Evolutionary conservation across 2,888 invertebrate species (phyloP), one percentile per base, ranked within the genome.

Genomic region (Meteorus colon): DNA sequence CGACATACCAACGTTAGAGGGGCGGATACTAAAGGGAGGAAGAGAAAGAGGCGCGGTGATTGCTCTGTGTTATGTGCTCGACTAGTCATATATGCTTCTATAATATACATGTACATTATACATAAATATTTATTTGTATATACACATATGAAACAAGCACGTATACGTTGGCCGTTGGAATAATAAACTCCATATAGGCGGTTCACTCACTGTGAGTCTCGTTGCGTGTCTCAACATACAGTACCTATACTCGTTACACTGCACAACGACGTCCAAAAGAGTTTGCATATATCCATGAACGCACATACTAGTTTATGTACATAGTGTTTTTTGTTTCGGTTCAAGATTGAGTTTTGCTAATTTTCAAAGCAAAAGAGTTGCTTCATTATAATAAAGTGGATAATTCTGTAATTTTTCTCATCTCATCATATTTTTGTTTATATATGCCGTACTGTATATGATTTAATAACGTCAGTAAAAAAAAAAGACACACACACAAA

Each of bases 1-100:
- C 74, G 62, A 69, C 74, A 48, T 67, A 74, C 74, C 67, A 67
- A n/a, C 60, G 45, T 59, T 59, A 34, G 65, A 16, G 24, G 34
- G 34, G 65, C 19, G 37, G 16, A 37, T n/a, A 55, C 55, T 19
- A 37, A 19, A 19, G 6, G 12, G n/a, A 63, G 63, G 14, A n/a
- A 41, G 66, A 45, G 45, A 45, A n/a, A 27, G 67, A 12, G 19
- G 16, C 45, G 27, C 14, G 24, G 41, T 27, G 48, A 45, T 67
- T n/a, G 45, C 67, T 31, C 67, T 27, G 48, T 67, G 67, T 67
- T 67, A 67, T 67, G 48, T 67, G 67, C 41, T 27, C 16, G 24
- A 45, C 67, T 67, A 45, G 37, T 65, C 37, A 37, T 65, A 65
- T 65, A 65, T 65, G 37, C 65, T 37, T 1, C 19, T 19, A 37